These are phyloP conservation scores for Ditula angustiorana DNA, from an alignment of 2,888 invertebrate genomes.

Conservation along the genomic window DNA sequence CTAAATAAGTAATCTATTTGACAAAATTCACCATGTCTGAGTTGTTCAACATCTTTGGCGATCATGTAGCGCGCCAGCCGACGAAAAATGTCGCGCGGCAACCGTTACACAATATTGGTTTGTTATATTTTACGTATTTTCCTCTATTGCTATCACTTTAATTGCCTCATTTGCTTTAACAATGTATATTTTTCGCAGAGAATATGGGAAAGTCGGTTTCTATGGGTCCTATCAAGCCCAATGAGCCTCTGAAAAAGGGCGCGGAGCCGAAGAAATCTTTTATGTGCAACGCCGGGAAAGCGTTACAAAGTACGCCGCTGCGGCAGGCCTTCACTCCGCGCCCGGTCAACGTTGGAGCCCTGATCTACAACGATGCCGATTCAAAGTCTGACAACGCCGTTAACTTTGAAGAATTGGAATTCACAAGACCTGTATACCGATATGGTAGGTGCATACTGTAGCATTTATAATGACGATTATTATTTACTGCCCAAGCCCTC, in stretches of 20 bases:
- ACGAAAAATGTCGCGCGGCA: constrained; percentile 72
- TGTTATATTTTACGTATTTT: constrained; percentile 33
- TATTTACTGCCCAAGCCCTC: too few species aligned
- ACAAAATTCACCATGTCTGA: constrained; percentile 61
- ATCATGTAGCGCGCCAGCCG: constrained; percentile 62
- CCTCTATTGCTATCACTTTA: too few species aligned
- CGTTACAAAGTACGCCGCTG: constrained; percentile 67
- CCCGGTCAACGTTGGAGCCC: constrained; percentile 63
- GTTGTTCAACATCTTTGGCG: constrained; percentile 74
- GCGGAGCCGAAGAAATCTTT: constrained; percentile 72
- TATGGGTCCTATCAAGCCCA: constrained; percentile 68
- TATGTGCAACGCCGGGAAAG: constrained; percentile 70
- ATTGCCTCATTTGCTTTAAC: not conserved
- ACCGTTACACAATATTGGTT: constrained; percentile 72
- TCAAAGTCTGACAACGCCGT: constrained; percentile 47
- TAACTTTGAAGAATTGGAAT: constrained; percentile 67
- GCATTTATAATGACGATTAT: too few species aligned
- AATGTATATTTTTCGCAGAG: constrained; percentile 54
- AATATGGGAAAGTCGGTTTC: constrained; percentile 72
- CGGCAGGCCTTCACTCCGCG: constrained; percentile 68
- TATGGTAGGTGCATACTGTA: too few species aligned
- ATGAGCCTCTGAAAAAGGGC: constrained; percentile 69
- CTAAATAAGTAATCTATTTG: constrained; percentile 4
- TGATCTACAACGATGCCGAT: constrained; percentile 70
- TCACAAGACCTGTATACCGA: constrained; percentile 65